These are phyloP conservation scores for Ariopsis seemanni DNA, from an alignment of 2,113 vertebrate genomes.

Conservation along the genomic window DNA sequence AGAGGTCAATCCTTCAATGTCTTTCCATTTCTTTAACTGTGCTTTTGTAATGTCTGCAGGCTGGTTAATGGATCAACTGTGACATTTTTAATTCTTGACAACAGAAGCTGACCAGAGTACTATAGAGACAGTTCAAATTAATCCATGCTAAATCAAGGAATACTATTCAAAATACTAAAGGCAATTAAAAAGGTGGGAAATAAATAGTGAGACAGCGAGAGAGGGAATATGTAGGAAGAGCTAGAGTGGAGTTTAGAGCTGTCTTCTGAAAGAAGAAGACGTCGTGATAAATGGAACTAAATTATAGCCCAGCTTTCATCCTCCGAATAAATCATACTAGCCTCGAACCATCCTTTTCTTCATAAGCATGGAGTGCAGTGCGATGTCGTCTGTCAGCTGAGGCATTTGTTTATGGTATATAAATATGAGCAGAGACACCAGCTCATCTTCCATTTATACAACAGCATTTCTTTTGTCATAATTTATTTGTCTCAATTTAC, in stretches of 20 bases:
- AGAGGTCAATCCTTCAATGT: not conserved
- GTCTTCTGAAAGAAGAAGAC: not conserved
- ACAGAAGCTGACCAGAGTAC: not conserved
- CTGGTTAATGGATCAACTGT: not conserved
- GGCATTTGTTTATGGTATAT: not conserved
- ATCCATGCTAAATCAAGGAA: not conserved
- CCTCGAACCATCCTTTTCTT: not conserved
- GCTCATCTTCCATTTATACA: not conserved
- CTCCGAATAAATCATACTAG: not conserved
- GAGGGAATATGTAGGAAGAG: not conserved
- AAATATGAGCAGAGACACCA: not conserved
- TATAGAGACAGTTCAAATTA: not conserved
- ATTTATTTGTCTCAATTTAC: not conserved
- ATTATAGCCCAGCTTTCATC: not conserved
- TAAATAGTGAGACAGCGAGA: not conserved
- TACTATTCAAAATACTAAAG: too few relatives aligned
- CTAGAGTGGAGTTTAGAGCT: not conserved
- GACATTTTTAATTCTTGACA: not conserved
- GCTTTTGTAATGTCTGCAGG: not conserved
- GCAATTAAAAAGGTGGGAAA: not conserved
- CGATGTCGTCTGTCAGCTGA: not conserved
- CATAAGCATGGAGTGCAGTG: not conserved
- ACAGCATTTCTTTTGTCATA: not conserved
- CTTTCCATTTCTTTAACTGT: not conserved
- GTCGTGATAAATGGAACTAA: not conserved